Evolutionary conservation across 1,140 invertebrate species (phyloP).

Genomic region (Drosophila teissieri): DNA sequence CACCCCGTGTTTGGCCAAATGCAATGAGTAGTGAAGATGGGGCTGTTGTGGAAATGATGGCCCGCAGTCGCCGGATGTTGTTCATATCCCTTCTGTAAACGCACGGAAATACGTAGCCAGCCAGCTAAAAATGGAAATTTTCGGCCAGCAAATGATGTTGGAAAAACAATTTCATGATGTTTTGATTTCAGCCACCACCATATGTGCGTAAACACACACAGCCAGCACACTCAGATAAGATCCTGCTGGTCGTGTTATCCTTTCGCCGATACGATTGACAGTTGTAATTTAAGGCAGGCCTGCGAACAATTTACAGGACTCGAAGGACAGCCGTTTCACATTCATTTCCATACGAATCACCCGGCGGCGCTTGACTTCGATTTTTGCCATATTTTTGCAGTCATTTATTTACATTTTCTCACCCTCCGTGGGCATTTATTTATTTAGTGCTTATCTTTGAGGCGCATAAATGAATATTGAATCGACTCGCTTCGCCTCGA

Average conservation of each 20-base stretch:
- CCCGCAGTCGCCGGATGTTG: slow-evolving; percentile 75
- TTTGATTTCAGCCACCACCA: slow-evolving; percentile 72
- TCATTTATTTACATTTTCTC: slow-evolving; percentile 80
- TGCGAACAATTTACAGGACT: slow-evolving; percentile 61
- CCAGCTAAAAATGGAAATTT: slow-evolving; percentile 63
- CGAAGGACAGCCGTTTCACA: slow-evolving; percentile 38
- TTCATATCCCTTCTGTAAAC: slow-evolving; percentile 81
- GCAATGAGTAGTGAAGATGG: slow-evolving; percentile 77
- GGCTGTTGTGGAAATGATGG: slow-evolving; percentile 79
- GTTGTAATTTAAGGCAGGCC: slow-evolving; percentile 68
- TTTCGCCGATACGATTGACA: slow-evolving; percentile 63
- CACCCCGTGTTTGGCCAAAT: slow-evolving; percentile 68
- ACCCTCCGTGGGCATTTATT: slow-evolving; percentile 53
- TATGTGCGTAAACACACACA: slow-evolving; percentile 72
- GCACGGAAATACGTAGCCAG: slow-evolving; percentile 69
- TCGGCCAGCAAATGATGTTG: slow-evolving; percentile 64
- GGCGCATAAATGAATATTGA: slow-evolving; percentile 80
- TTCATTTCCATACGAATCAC: slow-evolving; percentile 53
- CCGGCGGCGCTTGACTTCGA: slow-evolving; percentile 47
- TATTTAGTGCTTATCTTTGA: slow-evolving; percentile 80
- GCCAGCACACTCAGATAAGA: background rate
- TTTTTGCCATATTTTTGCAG: slow-evolving; percentile 69
- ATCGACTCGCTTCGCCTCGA: slow-evolving; percentile 61
- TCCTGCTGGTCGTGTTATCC: slow-evolving; percentile 26
- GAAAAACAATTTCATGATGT: slow-evolving; percentile 82